Evolutionary conservation across 30 jellyfish, hydroid and myxozoan genomes (phyloP), one percentile per base, ranked within the genome.

Genomic region (Clytia hemisphaerica): DNA sequence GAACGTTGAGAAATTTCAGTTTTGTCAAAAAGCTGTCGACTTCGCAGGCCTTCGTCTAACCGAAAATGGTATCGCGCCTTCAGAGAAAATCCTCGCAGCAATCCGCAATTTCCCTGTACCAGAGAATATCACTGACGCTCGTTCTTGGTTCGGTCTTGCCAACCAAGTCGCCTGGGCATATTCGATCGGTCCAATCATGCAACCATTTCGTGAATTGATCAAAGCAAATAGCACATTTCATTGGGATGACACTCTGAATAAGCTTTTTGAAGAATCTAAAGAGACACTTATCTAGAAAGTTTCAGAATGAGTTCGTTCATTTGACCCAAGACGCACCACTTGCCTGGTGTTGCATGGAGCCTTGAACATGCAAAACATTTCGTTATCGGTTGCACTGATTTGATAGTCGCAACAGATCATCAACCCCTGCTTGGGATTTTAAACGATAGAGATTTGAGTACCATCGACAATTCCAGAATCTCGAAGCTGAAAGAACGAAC

Each of bases 11-110:
- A 26, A 27, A 21, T 22, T 58, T 22, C 6, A 21, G 61, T 58
- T 31, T 21, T 4, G 72, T 26, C 4, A 32, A 7, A 58, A 58
- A 25, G 31, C 72, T 4, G 58, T 31, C 9, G 58, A 58, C 4
- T 58, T 58, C 58, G 72, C 72, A 58, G 72, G 72, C 61, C 21
- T 58, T 12, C 7, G 9, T 4, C 12, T 58, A 10, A 58, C 72
- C 61, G 6, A 6, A 6, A 58, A 6, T 22, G 21, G n/a, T n/a
- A n/a, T n/a, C n/a, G n/a, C n/a, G n/a, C n/a, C n/a, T n/a, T n/a
- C n/a, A n/a, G n/a, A n/a, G n/a, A n/a, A n/a, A n/a, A n/a, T n/a
- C n/a, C n/a, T n/a, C n/a, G n/a, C n/a, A n/a, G n/a, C n/a, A n/a
- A n/a, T n/a, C 62, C 16, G 72, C 26, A 6, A 31, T 14, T 25